Evolutionary conservation across 2,888 invertebrate genomes (phyloP).

Genomic region (Drosophila dives): DNA sequence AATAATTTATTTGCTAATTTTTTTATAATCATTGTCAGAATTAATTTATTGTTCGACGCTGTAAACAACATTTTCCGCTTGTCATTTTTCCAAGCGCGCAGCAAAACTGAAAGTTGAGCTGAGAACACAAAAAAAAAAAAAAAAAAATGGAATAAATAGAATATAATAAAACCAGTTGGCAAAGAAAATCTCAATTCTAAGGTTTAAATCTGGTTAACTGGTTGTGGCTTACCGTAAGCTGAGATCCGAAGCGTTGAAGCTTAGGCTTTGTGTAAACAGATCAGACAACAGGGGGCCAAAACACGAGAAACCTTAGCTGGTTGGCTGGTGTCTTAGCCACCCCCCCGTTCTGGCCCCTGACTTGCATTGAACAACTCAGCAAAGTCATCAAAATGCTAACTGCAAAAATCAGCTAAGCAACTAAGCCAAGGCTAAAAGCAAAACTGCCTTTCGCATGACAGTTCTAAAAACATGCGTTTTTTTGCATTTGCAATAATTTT

Average conservation of each 20-base stretch:
- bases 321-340: background rate
- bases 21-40: slow-evolving; percentile 40
- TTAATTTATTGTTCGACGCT: slow-evolving; percentile 26
- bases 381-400: slow-evolving; percentile 54
- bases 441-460: slow-evolving; percentile 29
- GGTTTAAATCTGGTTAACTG: slow-evolving; percentile 3
- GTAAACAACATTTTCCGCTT: slow-evolving; percentile 60
- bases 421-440: slow-evolving; percentile 52
- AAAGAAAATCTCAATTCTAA: slow-evolving; percentile 27
- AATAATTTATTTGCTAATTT: slow-evolving; percentile 65
- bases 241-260: slow-evolving; percentile 47
- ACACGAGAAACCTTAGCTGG: slow-evolving; percentile 42
- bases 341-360: background rate
- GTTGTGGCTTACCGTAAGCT: slow-evolving; percentile 43
- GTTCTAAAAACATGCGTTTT: slow-evolving; percentile 34
- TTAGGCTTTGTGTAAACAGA: slow-evolving; percentile 60
- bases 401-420: slow-evolving; percentile 18
- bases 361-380: slow-evolving; percentile 43
- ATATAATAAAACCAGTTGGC: slow-evolving; percentile 48
- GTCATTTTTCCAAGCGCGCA: slow-evolving; percentile 42
- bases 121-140: background rate
- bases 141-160: background rate
- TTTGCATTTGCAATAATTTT: slow-evolving; percentile 26
- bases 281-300: slow-evolving; percentile 42
- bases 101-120: slow-evolving; percentile 71